Conservation (phyloP, 2,113 vertebrate genomes). For the Brachypodius melanocephalos region DNA sequence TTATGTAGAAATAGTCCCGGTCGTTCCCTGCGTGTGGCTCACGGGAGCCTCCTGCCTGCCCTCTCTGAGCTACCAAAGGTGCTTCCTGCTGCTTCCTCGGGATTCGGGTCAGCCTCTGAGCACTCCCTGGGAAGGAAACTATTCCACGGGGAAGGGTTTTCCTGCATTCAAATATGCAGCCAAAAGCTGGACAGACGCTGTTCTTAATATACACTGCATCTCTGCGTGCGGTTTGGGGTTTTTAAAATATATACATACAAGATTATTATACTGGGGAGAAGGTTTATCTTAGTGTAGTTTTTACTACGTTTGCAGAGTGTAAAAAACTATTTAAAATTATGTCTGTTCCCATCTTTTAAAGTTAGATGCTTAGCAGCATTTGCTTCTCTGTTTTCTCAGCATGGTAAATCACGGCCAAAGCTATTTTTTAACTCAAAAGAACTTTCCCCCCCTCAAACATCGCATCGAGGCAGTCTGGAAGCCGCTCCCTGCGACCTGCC, state of each 20-base stretch:
- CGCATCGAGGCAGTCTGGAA: fast-evolving
- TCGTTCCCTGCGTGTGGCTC: not conserved
- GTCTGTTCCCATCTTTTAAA: not conserved
- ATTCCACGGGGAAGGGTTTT: not conserved
- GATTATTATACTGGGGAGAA: not conserved
- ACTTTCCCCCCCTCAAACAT: not conserved
- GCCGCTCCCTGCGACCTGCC: not conserved
- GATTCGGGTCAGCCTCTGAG: not conserved
- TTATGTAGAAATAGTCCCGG: conserved; percentile 41
- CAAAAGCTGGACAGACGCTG: not conserved
- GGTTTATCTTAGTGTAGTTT: not conserved
- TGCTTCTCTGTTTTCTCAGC: not conserved
- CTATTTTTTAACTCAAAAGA: not conserved
- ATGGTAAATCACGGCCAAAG: not conserved
- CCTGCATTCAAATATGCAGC: not conserved
- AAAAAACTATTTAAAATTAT: not conserved
- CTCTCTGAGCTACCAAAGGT: not conserved
- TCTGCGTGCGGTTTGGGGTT: not conserved
- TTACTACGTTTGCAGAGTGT: not conserved
- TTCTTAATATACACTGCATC: not conserved
- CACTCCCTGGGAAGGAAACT: not conserved
- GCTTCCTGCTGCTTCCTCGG: conserved; percentile 3
- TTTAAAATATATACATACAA: not conserved
- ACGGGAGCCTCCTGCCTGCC: conserved; percentile 26
- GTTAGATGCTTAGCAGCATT: not conserved